Evolutionary conservation across 2,797 vertebrate species (phyloP).

Genomic region (Apogon talboti): DNA sequence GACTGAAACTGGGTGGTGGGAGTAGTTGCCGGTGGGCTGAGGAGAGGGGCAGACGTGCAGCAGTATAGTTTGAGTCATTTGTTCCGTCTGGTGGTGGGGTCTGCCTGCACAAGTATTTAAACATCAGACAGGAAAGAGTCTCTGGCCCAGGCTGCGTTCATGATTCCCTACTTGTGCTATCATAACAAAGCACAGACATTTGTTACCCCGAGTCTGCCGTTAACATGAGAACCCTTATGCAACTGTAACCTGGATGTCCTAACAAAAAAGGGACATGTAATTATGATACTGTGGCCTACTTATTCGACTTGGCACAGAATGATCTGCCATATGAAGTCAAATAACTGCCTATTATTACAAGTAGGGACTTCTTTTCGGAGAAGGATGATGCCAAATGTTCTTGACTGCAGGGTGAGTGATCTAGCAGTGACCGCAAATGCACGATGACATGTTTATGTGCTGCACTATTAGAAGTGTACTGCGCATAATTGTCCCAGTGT

Average conservation of each 20-base stretch:
- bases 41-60: slow-evolving; percentile 40
- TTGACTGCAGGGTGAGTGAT: slow-evolving; percentile 11
- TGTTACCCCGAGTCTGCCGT: slow-evolving; percentile 14
- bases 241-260: slow-evolving; percentile 4
- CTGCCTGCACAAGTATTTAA: slow-evolving; percentile 62
- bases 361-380: no score
- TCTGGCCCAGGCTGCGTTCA: slow-evolving; percentile 24
- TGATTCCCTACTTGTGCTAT: slow-evolving; percentile 18
- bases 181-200: slow-evolving; percentile 44
- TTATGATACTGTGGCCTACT: slow-evolving; percentile 15
- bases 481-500: slow-evolving; percentile 43
- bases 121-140: slow-evolving; percentile 54
- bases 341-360: slow-evolving; percentile 3
- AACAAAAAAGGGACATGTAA: slow-evolving; percentile 1
- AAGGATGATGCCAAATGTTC: slow-evolving; percentile 11
- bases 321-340: not conserved
- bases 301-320: slow-evolving; percentile 25
- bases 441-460: slow-evolving; percentile 33
- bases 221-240: slow-evolving; percentile 24
- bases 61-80: slow-evolving; percentile 61
- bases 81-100: slow-evolving; percentile 65
- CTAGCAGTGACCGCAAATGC: slow-evolving; percentile 10
- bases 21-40: slow-evolving; percentile 48
- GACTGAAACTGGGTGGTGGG: slow-evolving; percentile 46
- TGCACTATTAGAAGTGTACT: slow-evolving; percentile 36